Evolutionary conservation across 1,140 invertebrate genomes (phyloP).

Genomic region (Drosophila takahashii): DNA sequence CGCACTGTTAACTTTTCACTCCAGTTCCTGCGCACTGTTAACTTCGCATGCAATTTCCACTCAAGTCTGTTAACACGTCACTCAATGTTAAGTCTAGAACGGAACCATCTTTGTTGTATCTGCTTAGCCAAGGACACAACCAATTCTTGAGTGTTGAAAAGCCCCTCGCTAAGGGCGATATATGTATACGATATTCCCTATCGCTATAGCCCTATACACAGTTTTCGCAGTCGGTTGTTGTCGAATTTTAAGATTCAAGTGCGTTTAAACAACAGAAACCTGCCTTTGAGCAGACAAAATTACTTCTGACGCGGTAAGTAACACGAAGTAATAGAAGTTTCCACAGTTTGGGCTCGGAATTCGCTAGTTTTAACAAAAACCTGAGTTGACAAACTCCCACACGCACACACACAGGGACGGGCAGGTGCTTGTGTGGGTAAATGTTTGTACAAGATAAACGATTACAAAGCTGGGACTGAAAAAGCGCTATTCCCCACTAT

Average conservation of each 20-base stretch:
- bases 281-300: constrained; percentile 59
- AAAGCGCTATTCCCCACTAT: not conserved
- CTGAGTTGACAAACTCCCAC: constrained; percentile 5
- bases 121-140: too few relatives aligned
- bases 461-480: not conserved
- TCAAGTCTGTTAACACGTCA: too few relatives aligned
- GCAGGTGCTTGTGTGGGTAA: constrained; percentile 7
- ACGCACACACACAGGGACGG: not conserved
- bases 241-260: constrained; percentile 42
- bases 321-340: not conserved
- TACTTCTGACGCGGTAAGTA: constrained; percentile 56
- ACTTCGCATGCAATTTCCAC: too few relatives aligned
- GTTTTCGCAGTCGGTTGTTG: constrained; percentile 35
- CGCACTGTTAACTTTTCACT: too few relatives aligned
- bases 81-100: too few relatives aligned
- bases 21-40: too few relatives aligned
- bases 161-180: too few relatives aligned
- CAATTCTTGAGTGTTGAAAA: too few relatives aligned
- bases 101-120: too few relatives aligned
- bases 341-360: not conserved
- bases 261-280: constrained; percentile 41
- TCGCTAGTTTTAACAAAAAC: not conserved
- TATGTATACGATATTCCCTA: too few relatives aligned
- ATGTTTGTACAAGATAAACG: constrained; percentile 12
- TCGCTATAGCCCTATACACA: constrained; percentile 45